Percentiles rank a stretch among this genome's conserved stretches.
Conservation (phyloP, 1,140 invertebrate species). For the Atta cephalotes region DNA sequence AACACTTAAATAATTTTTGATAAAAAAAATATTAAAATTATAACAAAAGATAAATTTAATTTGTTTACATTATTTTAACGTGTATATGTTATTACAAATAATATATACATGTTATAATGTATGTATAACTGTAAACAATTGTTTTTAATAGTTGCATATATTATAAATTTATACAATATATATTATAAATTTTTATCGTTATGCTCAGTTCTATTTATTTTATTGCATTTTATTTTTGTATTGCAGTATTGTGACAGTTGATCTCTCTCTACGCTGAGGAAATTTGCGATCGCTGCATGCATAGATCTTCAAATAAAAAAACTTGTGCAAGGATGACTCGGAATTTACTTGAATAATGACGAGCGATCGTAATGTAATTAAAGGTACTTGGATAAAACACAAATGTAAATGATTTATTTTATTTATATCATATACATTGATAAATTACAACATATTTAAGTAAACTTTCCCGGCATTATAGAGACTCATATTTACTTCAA, state of each 20-base stretch:
- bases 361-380: constrained; percentile 29
- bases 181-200: not conserved
- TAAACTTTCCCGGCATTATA: not conserved
- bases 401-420: constrained; percentile 24
- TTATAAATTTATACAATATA: constrained; percentile 8
- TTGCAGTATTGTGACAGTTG: constrained; percentile 40
- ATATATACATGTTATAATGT: not conserved
- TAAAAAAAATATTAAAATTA: not conserved
- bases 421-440: constrained; percentile 19
- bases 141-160: not conserved
- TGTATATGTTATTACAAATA: not conserved
- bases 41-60: constrained; percentile 8
- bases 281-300: constrained; percentile 30
- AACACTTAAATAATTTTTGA: not conserved
- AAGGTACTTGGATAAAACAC: constrained; percentile 22
- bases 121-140: not conserved
- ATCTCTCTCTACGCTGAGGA: constrained; percentile 33
- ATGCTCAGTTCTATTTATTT: not conserved
- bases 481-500: not conserved
- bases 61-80: constrained; percentile 17
- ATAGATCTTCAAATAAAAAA: constrained; percentile 24
- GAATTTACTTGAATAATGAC: constrained; percentile 19
- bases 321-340: constrained; percentile 61
- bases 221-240: constrained; percentile 29
- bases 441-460: constrained; percentile 14